Evolutionary conservation across 2,888 invertebrate species (phyloP).

Genomic region (Heteropelma amictum): DNA sequence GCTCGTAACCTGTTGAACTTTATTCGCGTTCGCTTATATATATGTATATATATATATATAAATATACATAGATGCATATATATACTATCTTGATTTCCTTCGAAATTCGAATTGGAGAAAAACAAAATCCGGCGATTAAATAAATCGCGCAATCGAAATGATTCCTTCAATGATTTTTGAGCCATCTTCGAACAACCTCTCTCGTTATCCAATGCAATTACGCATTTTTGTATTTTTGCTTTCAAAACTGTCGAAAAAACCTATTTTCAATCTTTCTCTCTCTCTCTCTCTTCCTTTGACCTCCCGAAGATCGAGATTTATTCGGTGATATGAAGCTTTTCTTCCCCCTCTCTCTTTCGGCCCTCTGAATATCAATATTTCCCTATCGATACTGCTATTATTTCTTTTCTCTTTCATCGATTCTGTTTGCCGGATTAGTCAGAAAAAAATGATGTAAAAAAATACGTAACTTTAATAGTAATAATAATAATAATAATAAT

Average conservation of each 20-base stretch:
- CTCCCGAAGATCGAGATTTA: constrained; percentile 20
- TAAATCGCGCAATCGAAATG: too few species aligned
- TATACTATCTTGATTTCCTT: background rate
- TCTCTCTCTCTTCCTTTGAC: background rate
- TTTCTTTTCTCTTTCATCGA: constrained; percentile 2
- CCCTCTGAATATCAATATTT: background rate
- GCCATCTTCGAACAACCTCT: too few species aligned
- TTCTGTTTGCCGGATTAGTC: constrained; percentile 7
- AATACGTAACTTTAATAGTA: constrained; percentile 28
- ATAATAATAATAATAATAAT: constrained; percentile 14
- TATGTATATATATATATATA: constrained; percentile 4
- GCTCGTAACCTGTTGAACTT: background rate
- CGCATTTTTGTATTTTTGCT: too few species aligned
- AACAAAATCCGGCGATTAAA: too few species aligned
- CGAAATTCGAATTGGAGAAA: too few species aligned
- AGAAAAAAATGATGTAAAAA: background rate
- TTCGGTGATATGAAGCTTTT: constrained; percentile 36
- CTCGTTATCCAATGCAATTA: too few species aligned
- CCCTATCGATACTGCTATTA: constrained; percentile 15
- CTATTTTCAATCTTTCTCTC: too few species aligned
- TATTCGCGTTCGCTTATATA: background rate
- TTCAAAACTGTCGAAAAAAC: too few species aligned
- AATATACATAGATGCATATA: too few species aligned
- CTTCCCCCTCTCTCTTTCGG: background rate
- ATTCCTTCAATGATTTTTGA: too few species aligned